A percentile compares a stretch with the other conserved stretches of the same genome.
phyloP scores from a whole-genome alignment of 2,888 invertebrate genomes.

The Sesia bembeciformis region DNA sequence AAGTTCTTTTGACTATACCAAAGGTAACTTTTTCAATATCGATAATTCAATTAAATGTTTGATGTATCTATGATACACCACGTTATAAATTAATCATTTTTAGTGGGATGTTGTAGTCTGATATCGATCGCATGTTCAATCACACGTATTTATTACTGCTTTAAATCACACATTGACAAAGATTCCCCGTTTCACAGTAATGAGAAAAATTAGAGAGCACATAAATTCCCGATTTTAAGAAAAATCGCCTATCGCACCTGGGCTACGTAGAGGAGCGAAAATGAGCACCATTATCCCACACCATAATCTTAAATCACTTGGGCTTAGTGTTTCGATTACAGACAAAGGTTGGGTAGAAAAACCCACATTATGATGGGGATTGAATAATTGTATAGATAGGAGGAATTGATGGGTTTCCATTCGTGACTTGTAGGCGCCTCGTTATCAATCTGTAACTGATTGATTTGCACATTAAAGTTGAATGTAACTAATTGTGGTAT shows the following conservation, averaged over 20 bases:
- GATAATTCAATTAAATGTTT: too few relatives aligned
- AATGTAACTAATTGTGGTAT: too few relatives aligned
- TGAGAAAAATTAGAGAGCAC: conserved; percentile 30
- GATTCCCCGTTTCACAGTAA: conserved; percentile 5
- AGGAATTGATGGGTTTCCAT: conserved; percentile 47
- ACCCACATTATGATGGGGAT: conserved; percentile 68
- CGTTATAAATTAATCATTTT: too few relatives aligned
- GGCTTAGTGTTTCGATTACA: conserved; percentile 72
- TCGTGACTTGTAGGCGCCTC: background rate
- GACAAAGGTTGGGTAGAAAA: conserved; percentile 64
- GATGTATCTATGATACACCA: too few relatives aligned
- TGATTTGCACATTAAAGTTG: background rate
- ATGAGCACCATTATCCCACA: conserved; percentile 67
- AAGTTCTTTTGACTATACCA: too few relatives aligned
- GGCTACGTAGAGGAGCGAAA: conserved; percentile 48
- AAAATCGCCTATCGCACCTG: conserved; percentile 59
- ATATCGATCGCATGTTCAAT: too few relatives aligned
- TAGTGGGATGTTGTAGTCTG: too few relatives aligned
- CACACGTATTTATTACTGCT: too few relatives aligned
- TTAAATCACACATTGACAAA: background rate
- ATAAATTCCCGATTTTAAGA: conserved; percentile 56
- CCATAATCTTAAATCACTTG: conserved; percentile 72
- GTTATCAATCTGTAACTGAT: background rate
- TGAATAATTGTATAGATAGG: conserved; percentile 71
- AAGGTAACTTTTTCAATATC: too few relatives aligned